These are phyloP conservation scores for Battus philenor DNA, from an alignment of 1,140 invertebrate species.

Conservation along the genomic window DNA sequence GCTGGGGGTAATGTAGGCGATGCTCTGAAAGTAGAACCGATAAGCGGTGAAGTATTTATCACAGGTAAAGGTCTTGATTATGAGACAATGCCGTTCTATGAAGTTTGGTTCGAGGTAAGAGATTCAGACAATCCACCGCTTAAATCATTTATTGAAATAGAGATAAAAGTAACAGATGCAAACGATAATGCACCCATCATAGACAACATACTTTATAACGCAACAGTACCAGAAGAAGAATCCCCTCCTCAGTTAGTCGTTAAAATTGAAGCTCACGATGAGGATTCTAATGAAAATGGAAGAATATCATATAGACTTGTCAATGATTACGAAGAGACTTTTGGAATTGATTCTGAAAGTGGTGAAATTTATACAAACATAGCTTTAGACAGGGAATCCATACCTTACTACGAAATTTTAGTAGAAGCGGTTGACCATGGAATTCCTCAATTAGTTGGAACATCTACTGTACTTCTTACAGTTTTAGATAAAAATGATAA, in stretches of 20 bases:
- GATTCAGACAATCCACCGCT: constrained; percentile 89
- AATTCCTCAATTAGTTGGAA: constrained; percentile 86
- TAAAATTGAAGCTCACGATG: constrained; percentile 88
- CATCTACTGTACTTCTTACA: constrained; percentile 89
- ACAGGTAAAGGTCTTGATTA: constrained; percentile 90
- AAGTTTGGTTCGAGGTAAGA: constrained; percentile 94
- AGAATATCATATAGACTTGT: constrained; percentile 87
- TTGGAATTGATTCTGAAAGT: constrained; percentile 86
- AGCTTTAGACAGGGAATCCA: constrained; percentile 92
- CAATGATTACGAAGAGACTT: constrained; percentile 85
- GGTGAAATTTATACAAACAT: constrained; percentile 92
- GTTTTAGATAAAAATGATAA: constrained; percentile 97
- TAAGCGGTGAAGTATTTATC: constrained; percentile 87
- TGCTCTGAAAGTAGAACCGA: constrained; percentile 87
- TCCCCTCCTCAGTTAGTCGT: constrained; percentile 85
- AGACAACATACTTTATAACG: constrained; percentile 87
- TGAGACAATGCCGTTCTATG: constrained; percentile 88
- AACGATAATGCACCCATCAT: constrained; percentile 95
- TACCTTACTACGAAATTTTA: constrained; percentile 87
- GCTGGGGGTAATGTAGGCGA: constrained; percentile 94
- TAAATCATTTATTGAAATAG: constrained; percentile 84
- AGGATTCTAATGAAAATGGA: constrained; percentile 92
- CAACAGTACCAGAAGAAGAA: constrained; percentile 91
- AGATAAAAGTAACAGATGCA: constrained; percentile 91
- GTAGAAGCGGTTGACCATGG: constrained; percentile 94